Evolutionary conservation across 2,113 vertebrate species (phyloP).

Genomic region (Melanerpes aurifrons): DNA sequence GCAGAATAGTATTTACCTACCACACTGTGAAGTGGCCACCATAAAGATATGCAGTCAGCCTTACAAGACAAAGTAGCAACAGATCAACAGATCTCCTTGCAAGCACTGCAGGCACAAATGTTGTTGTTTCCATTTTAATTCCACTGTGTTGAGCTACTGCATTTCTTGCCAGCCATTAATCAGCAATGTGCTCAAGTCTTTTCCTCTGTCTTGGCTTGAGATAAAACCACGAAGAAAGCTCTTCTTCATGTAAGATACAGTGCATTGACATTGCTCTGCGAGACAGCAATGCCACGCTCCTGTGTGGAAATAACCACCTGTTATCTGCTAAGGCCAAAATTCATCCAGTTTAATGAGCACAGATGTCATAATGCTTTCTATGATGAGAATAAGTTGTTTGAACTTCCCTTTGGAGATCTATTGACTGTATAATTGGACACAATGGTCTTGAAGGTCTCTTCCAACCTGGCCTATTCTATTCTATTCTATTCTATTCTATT

Average conservation of each 20-base stretch:
- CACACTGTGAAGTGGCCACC: neutral
- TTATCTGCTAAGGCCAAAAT: neutral
- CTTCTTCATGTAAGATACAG: neutral
- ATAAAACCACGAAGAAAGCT: neutral
- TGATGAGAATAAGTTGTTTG: neutral
- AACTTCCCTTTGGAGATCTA: neutral
- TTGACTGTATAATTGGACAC: neutral
- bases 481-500: too few relatives aligned
- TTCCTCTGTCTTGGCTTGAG: neutral
- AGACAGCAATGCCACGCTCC: neutral
- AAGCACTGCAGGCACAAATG: neutral
- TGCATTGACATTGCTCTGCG: neutral
- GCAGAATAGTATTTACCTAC: neutral
- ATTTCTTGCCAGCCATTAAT: neutral
- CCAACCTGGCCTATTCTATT: too few relatives aligned
- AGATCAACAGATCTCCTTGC: neutral
- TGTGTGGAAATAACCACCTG: neutral
- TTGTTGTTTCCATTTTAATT: neutral
- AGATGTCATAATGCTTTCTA: neutral
- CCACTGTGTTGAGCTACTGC: neutral
- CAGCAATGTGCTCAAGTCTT: neutral
- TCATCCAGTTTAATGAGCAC: neutral
- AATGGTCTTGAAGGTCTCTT: too few relatives aligned
- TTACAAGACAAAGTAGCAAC: neutral
- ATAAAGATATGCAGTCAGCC: neutral